A percentile compares a stretch with the other conserved stretches of the same genome.
Evolutionary conservation across 2,113 vertebrate species (phyloP).

Genomic region (Mus pahari): DNA sequence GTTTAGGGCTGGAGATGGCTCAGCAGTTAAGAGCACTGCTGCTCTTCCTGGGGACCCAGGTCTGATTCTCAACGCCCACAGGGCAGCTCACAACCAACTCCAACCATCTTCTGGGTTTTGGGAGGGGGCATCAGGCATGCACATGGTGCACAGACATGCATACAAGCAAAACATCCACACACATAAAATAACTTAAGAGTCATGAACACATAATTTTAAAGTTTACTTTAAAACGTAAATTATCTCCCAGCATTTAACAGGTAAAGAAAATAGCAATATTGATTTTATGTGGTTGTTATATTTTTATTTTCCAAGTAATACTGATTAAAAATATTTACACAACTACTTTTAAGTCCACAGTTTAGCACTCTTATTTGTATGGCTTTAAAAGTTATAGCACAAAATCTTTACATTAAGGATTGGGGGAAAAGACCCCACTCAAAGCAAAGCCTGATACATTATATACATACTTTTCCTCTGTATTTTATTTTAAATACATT

Average conservation of each 20-base stretch:
- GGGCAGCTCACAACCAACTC: neutral
- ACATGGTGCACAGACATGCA: neutral
- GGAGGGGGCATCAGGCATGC: neutral
- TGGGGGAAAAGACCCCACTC: conserved; percentile 72
- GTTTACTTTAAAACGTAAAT: conserved; percentile 83
- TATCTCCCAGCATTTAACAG: conserved; percentile 80
- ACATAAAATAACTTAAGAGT: conserved; percentile 51
- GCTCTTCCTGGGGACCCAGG: neutral
- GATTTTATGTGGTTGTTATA: conserved; percentile 81
- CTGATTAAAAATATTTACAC: conserved; percentile 90
- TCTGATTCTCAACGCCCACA: no score
- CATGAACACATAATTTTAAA: conserved; percentile 77
- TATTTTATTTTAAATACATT: conserved; percentile 82
- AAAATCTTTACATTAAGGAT: conserved; percentile 85
- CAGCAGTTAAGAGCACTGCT: neutral
- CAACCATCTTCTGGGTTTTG: neutral
- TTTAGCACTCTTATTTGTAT: conserved; percentile 88
- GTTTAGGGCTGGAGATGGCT: neutral
- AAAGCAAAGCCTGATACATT: conserved; percentile 86
- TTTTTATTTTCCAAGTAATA: conserved; percentile 89
- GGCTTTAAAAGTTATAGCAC: conserved; percentile 88
- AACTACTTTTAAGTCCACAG: conserved; percentile 85
- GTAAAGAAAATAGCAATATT: conserved; percentile 85
- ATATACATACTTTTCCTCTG: conserved; percentile 82
- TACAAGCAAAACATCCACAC: neutral